Base-by-base conservation (phyloP, 2,113 vertebrate species). In the Cheirogaleus medius region DNA sequence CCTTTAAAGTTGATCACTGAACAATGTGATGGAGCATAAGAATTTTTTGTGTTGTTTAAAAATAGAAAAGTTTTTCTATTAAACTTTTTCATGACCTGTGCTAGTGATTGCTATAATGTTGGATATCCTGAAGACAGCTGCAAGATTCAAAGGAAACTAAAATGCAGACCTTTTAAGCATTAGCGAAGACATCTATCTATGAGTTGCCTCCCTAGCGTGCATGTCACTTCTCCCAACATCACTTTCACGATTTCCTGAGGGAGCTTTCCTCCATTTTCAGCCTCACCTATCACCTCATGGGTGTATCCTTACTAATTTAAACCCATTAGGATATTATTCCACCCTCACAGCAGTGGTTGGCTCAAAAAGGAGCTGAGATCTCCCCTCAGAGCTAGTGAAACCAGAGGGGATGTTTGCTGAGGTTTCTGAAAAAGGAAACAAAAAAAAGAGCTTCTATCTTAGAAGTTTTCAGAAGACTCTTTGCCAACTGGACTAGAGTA, bases 1-100 rank as follows among this genome's bases (percentile, higher is more conserved):
- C 77, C 27, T 96, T 96, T 78, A 69, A 93, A 96, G 83, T 87
- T 8, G 14, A 83, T 97, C 69, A 6, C 87, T 54, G 96, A 90
- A 85, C 77, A 81, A 23, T 68, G 71, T 5, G 54, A 81, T 21
- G 64, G 86, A 87, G 63, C 83, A 39, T 89, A 56, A 90, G 90
- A 42, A 94, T 86, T 80, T 78, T 56, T 87, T 49, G 64, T 93
- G 47, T 63, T 7, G 0, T 83, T 90, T 96, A 69, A 91, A 96
- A 97, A 95, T 94, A 96, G 91, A 42, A 37, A 77, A 12, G n/a
- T 25, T 52, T 44, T 83, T 80, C n/a, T n/a, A n/a, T n/a, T n/a
- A n/a, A n/a, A n/a, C n/a, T 25, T 52, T 44, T 83, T 80, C 15
- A 17, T 71, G 23, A 74, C 32, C 85, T 89, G 3, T 21, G 54